phyloP scores from a whole-genome alignment of 2,888 invertebrate genomes.

The Drosophila longiperda region DNA sequence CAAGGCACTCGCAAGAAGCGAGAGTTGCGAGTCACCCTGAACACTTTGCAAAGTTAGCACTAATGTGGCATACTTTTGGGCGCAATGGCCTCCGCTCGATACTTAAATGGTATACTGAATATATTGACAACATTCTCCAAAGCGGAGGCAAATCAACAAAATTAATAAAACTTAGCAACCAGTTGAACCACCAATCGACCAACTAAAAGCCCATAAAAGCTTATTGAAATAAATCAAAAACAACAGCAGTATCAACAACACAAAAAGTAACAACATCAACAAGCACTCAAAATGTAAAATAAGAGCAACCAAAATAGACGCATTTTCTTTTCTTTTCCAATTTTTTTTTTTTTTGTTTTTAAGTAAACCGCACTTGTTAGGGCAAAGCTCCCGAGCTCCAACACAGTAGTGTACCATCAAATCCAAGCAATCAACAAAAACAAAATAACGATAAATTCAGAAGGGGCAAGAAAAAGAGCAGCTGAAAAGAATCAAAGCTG shows the following conservation, averaged over 20 bases:
- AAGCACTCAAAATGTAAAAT: constrained; percentile 43
- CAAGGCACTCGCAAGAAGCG: constrained; percentile 59
- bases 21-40: neutral
- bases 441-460: neutral
- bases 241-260: constrained; percentile 12
- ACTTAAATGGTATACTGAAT: constrained; percentile 31
- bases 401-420: constrained; percentile 48
- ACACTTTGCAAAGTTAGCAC: constrained; percentile 33
- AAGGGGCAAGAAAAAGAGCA: constrained; percentile 1
- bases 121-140: constrained; percentile 29
- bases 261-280: constrained; percentile 15
- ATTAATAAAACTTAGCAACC: constrained; percentile 22
- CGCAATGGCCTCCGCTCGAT: constrained; percentile 28
- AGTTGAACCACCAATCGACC: constrained; percentile 59
- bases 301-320: constrained; percentile 47
- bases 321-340: constrained; percentile 7
- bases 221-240: constrained; percentile 69
- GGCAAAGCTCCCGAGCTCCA: constrained; percentile 15
- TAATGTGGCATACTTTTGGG: constrained; percentile 49
- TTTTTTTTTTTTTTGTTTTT: neutral
- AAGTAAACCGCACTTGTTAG: constrained; percentile 22
- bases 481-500: constrained; percentile 17
- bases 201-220: constrained; percentile 71
- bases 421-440: constrained; percentile 25
- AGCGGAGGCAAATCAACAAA: constrained; percentile 22